These are phyloP conservation scores for Sitodiplosis mosellana DNA, from an alignment of 1,140 invertebrate genomes.

Conservation along the genomic window DNA sequence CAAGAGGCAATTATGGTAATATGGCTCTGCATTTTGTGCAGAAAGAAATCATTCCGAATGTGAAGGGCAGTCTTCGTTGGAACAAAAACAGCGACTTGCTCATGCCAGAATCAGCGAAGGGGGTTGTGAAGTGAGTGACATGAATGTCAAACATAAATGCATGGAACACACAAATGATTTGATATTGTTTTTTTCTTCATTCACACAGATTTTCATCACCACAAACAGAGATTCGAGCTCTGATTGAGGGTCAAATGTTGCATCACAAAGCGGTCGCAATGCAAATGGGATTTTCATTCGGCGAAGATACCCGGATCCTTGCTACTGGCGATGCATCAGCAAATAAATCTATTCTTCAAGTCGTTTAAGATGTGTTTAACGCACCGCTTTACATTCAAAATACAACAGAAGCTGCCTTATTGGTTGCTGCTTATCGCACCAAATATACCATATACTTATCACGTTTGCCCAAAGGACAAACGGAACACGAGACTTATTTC, in stretches of 20 bases:
- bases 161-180: background rate
- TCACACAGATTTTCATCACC: conserved; percentile 22
- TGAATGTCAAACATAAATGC: no score
- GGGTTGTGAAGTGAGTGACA: conserved; percentile 15
- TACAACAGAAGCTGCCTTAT: conserved; percentile 59
- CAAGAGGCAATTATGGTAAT: conserved; percentile 82
- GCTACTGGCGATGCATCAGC: conserved; percentile 82
- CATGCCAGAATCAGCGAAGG: conserved; percentile 8
- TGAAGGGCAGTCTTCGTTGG: conserved; percentile 18
- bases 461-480: background rate
- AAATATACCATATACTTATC: conserved; percentile 36
- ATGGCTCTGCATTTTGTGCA: conserved; percentile 74
- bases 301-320: conserved; percentile 33
- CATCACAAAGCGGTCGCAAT: conserved; percentile 63
- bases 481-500: conserved; percentile 8
- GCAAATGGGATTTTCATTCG: conserved; percentile 56
- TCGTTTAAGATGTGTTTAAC: conserved; percentile 82
- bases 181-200: background rate
- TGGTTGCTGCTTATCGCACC: conserved; percentile 70
- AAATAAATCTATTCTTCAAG: conserved; percentile 69
- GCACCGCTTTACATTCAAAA: conserved; percentile 69
- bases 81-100: conserved; percentile 7
- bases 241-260: conserved; percentile 83
- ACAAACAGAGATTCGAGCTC: conserved; percentile 71
- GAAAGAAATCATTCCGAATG: conserved; percentile 61